Base-by-base conservation (phyloP, 2,113 vertebrate genomes). In the Montifringilla adamsi region DNA sequence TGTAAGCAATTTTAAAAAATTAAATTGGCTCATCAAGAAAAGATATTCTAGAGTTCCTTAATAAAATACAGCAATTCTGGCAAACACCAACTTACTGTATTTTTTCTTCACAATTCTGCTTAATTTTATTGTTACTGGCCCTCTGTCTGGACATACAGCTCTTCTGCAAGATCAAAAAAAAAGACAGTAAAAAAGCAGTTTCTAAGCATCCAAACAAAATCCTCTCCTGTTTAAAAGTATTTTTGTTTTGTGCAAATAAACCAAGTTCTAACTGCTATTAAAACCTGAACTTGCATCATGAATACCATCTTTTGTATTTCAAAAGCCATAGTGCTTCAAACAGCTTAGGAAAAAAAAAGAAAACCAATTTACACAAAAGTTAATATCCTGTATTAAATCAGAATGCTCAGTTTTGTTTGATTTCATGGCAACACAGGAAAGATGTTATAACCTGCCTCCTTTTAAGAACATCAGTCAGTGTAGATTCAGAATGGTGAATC, bases 71-170 rank as follows among this genome's bases (percentile, higher is more conserved):
- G 44, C 21, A 47, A 46, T 74, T 84, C 35, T 28, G 67, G 35
- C 6, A 94, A 84, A 95, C n/a, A 72, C 6, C 63, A 86, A 97
- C 98, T 98, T 98, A 98, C 98, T 96, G 80, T 95, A 74, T 64
- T 94, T 97, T 89, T 96, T 95, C 93, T 97, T 98, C 96, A 97
- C 84, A 90, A 84, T 72, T 95, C 84, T 90, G 80, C 90, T 93
- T 86, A 96, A 88, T 76, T 92, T 96, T 93, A 90, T 28, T 82
- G 72, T 69, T 88, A 97, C 91, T 6, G 56, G 31, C 59, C 87
- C 68, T 96, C 89, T 96, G 90, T 58, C 90, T 73, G 79, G 35
- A 86, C 67, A 81, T 27, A 75, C 30, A 75, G 82, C 63, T 90
- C 74, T 94, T 74, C 98, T 98, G 96, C 53, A 96, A 97, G 59